These are phyloP conservation scores for Proterorhinus semilunaris DNA, from an alignment of 2,113 vertebrate genomes.

Conservation along the genomic window DNA sequence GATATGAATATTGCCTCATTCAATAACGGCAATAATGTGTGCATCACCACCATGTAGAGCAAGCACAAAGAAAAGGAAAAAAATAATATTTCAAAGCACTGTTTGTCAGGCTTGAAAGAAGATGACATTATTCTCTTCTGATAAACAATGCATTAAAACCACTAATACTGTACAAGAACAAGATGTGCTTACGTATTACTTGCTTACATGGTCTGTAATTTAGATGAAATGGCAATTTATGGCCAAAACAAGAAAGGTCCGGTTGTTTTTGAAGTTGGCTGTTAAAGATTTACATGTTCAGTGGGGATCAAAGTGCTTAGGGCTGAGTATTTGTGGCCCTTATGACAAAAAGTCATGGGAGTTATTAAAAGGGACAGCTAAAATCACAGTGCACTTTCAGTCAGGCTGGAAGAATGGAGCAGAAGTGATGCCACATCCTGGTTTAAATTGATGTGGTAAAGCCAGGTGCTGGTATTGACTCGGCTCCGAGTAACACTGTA, in stretches of 20 bases:
- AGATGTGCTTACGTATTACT: neutral
- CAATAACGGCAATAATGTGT: no score
- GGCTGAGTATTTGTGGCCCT: neutral
- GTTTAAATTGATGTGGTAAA: slow-evolving; percentile 47
- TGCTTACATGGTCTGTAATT: neutral
- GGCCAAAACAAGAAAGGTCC: neutral
- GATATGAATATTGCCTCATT: no score
- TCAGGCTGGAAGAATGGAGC: slow-evolving; percentile 32
- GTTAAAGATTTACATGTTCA: slow-evolving; percentile 3
- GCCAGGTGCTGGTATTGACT: slow-evolving; percentile 24
- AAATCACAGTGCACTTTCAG: slow-evolving; percentile 24
- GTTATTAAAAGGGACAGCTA: neutral
- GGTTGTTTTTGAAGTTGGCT: neutral
- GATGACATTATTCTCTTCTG: slow-evolving; percentile 19
- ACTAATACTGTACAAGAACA: slow-evolving; percentile 8
- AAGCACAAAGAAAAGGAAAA: slow-evolving; percentile 18
- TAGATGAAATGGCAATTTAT: neutral
- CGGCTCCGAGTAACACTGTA: slow-evolving; percentile 22
- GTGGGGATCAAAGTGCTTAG: neutral
- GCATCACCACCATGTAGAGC: no score
- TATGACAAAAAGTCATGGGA: neutral
- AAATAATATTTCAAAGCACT: slow-evolving; percentile 27
- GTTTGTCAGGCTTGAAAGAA: slow-evolving; percentile 1
- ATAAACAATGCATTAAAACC: slow-evolving; percentile 8
- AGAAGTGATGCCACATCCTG: slow-evolving; percentile 60